phyloP scores from a whole-genome alignment of 2,113 vertebrate species.

The Muntiacus muntjak region DNA sequence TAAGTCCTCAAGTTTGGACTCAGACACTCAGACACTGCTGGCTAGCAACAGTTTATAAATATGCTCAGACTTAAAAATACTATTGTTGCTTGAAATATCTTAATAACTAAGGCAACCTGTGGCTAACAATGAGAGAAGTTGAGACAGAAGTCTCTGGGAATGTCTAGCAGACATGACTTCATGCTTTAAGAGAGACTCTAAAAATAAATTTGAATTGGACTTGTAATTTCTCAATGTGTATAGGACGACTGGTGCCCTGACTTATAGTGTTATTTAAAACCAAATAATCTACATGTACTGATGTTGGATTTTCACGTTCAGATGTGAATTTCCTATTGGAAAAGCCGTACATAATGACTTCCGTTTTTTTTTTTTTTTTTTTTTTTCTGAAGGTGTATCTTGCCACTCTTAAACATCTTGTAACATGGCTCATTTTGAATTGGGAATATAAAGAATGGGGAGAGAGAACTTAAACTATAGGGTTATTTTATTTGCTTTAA shows the following conservation, averaged over 20 bases:
- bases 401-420: not conserved
- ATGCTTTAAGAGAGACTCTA: not conserved
- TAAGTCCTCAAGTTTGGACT: not conserved
- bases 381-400: not conserved
- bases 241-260: not conserved
- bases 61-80: not conserved
- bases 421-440: not conserved
- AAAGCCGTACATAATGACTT: not conserved
- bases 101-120: not conserved
- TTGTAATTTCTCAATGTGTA: not conserved
- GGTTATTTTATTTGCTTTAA: not conserved
- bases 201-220: not conserved
- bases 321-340: not conserved
- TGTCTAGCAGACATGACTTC: not conserved
- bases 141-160: not conserved
- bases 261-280: not conserved
- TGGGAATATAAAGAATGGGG: not conserved
- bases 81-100: not conserved
- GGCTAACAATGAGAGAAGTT: not conserved
- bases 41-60: not conserved
- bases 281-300: not conserved
- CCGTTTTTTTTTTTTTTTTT: rapidly evolving
- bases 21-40: not conserved
- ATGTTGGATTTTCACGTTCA: not conserved
- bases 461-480: not conserved